Evolutionary conservation across 2,797 vertebrate genomes (phyloP), one percentile per base, ranked within the genome.

Genomic region (Apogon hyalosoma): DNA sequence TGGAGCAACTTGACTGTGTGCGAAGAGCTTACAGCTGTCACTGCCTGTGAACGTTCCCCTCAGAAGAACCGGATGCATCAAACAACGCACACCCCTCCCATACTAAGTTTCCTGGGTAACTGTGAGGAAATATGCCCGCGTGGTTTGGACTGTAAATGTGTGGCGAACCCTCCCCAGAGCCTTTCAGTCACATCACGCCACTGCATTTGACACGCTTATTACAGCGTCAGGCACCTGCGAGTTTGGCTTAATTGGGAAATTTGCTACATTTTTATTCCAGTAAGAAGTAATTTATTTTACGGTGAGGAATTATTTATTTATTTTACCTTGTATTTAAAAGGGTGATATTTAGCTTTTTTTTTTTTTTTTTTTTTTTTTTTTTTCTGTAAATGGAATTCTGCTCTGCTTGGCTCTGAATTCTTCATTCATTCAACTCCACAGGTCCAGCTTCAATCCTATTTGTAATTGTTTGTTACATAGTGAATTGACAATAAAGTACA

Each of bases 11-110:
- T 3, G n/a, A 55, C 62, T 51, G 69, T 70, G 54, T 70, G 70
- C 53, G 45, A 76, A 61, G 36, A 49, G 65, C 59, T 77, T 54
- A 50, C 82, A 87, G 75, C 81, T 78, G 72, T 28, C 59, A 58
- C 58, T 53, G 33, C 67, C 47, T 46, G 61, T 68, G 18, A 65
- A 68, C 67, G 41, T 55, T 56, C 4, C 12, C 56, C 51, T 55
- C 31, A 8, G 11, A 74, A 68, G 54, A 55, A 55, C 18, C 64
- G 1, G 54, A 57, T 33, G 15, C 48, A 28, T 63, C 43, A 60
- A 58, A 65, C 18, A 70, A 39, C 41, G 48, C 0, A 8, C 51
- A 0, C 7, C 41, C 6, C 52, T 41, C 39, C 18, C 24, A 5
- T 13, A 10, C 8, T 13, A 31, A 43, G 38, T 61, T 52, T 43